A percentile compares a stretch with the other conserved stretches of the same genome.
Evolutionary conservation across 2,888 invertebrate species (phyloP).

Genomic region (Plutella xylostella): DNA sequence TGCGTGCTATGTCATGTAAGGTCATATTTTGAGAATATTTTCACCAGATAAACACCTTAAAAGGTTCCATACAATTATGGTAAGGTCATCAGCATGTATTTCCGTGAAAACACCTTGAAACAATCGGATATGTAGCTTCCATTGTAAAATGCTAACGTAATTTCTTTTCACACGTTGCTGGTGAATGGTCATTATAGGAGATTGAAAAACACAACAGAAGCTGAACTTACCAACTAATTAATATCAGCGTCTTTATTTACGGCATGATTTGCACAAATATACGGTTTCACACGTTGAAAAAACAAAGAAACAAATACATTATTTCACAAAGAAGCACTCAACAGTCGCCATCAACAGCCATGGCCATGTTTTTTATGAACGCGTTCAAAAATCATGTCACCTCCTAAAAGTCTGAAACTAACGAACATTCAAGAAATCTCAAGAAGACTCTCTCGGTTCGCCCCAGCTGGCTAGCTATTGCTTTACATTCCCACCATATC

Average conservation of each 20-base stretch:
- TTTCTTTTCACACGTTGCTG: conserved; percentile 7
- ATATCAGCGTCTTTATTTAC: conserved; percentile 28
- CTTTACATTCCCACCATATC: no score
- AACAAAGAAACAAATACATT: conserved; percentile 59
- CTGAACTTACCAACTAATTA: conserved; percentile 35
- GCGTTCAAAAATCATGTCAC: no score
- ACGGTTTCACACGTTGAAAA: conserved; percentile 37
- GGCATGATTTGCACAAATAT: conserved; percentile 30
- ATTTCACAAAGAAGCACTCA: conserved; percentile 58
- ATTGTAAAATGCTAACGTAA: no score
- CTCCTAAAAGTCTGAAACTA: no score
- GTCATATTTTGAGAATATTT: no score
- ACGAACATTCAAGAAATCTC: no score
- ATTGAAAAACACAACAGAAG: conserved; percentile 9
- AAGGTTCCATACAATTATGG: background rate
- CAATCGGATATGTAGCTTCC: no score
- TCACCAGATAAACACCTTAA: background rate
- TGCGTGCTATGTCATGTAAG: no score
- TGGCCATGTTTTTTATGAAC: conserved; percentile 61
- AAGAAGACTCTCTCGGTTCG: no score
- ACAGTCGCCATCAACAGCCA: conserved; percentile 67
- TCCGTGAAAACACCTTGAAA: background rate
- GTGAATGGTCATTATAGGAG: background rate
- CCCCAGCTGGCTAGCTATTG: no score
- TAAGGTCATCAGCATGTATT: background rate